These are phyloP conservation scores for Xenentodon cancila DNA, from an alignment of 2,797 vertebrate genomes.

Conservation along the genomic window DNA sequence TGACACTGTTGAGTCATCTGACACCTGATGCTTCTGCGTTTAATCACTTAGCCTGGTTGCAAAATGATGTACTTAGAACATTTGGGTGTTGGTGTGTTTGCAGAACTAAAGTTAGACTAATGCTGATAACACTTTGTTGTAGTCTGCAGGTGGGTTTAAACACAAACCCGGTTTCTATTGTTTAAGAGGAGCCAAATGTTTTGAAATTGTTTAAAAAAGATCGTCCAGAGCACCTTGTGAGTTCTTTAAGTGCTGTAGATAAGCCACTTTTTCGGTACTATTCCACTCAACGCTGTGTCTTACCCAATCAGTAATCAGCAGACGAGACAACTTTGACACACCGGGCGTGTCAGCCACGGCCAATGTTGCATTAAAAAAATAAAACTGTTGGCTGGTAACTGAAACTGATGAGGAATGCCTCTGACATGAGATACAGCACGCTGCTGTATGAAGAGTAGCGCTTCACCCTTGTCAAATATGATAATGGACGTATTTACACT, in stretches of 20 bases:
- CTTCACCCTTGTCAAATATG: no score
- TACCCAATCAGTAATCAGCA: conserved; percentile 28
- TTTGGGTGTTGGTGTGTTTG: neutral
- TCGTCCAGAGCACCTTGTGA: no score
- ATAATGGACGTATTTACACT: conserved; percentile 44
- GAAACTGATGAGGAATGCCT: conserved; percentile 38
- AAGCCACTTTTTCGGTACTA: neutral
- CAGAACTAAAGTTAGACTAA: neutral
- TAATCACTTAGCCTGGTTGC: neutral
- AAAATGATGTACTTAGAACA: neutral
- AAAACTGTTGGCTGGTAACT: conserved; percentile 9
- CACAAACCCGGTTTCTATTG: neutral
- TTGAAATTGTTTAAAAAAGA: neutral
- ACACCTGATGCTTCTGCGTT: neutral
- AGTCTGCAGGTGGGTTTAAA: neutral
- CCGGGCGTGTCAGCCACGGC: conserved; percentile 19
- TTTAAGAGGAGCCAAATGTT: neutral
- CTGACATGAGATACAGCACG: no score
- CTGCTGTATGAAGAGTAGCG: no score
- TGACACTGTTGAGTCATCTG: neutral
- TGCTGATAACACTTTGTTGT: neutral
- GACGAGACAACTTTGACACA: conserved; percentile 17
- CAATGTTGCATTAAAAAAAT: neutral
- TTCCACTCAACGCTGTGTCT: conserved; percentile 9
- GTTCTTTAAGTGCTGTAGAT: neutral